phyloP scores from a whole-genome alignment of 2,113 vertebrate species.

The Noturus placidus region DNA sequence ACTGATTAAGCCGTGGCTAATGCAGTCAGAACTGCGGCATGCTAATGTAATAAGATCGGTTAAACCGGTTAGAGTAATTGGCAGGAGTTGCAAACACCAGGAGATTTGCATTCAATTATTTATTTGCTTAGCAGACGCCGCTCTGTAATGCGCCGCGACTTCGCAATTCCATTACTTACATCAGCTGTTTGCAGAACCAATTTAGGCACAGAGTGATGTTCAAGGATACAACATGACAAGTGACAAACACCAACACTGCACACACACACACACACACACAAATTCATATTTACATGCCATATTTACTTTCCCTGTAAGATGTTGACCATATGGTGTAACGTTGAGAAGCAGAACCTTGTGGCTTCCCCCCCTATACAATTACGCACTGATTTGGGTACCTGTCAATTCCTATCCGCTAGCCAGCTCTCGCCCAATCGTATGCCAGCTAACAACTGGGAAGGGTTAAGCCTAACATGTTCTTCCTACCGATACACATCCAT shows the following conservation, averaged over 20 bases:
- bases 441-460: background rate
- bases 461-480: background rate
- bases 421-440: background rate
- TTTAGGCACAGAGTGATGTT: constrained; percentile 67
- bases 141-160: constrained; percentile 62
- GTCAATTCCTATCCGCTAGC: background rate
- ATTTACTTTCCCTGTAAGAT: background rate
- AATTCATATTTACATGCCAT: background rate
- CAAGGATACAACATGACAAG: constrained; percentile 66
- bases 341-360: background rate
- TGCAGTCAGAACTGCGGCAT: constrained; percentile 76
- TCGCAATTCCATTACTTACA: constrained; percentile 73
- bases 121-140: constrained; percentile 76
- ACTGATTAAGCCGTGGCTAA: constrained; percentile 79
- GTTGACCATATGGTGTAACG: background rate
- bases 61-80: constrained; percentile 81
- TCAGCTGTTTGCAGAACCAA: constrained; percentile 70
- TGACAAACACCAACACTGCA: constrained; percentile 23
- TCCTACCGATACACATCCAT: background rate
- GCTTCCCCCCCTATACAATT: background rate
- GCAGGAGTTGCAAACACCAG: constrained; percentile 72
- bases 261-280: background rate
- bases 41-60: constrained; percentile 81
- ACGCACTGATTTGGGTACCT: background rate
- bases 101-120: constrained; percentile 80